Evolutionary conservation across 2,797 vertebrate species (phyloP).

Genomic region (Pangasius krempfi): DNA sequence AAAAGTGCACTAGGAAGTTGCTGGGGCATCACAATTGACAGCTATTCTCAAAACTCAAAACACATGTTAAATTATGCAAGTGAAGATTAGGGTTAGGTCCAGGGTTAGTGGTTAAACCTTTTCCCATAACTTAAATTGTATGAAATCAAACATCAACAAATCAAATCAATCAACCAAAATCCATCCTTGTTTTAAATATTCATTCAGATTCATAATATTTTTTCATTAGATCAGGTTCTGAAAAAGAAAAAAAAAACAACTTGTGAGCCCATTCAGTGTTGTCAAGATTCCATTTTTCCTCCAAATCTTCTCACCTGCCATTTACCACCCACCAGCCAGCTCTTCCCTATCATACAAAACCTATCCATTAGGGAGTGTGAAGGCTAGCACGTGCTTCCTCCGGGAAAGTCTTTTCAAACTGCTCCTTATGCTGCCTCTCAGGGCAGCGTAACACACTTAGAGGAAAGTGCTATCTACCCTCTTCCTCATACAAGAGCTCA

Average conservation of each 20-base stretch:
- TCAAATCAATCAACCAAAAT: not conserved
- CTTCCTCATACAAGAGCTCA: not conserved
- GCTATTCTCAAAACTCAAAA: not conserved
- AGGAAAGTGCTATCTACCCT: not conserved
- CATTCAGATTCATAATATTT: not conserved
- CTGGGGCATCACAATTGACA: not conserved
- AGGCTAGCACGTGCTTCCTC: not conserved
- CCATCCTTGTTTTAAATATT: not conserved
- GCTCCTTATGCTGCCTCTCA: not conserved
- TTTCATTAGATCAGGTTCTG: not conserved
- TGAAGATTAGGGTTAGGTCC: not conserved
- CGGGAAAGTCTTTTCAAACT: not conserved
- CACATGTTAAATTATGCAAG: not conserved
- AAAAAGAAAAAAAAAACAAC: not conserved
- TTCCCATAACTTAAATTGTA: not conserved
- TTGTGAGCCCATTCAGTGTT: not conserved
- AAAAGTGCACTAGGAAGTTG: constrained; percentile 8
- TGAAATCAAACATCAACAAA: not conserved
- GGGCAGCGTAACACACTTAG: not conserved
- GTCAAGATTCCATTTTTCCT: not conserved
- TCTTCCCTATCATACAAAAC: not conserved
- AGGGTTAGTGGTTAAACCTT: not conserved
- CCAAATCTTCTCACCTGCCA: not conserved
- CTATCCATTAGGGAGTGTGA: not conserved
- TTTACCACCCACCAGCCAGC: not conserved